Evolutionary conservation across 2,888 invertebrate species (phyloP), one percentile per base, ranked within the genome.

Genomic region (Conops quadrifasciatus): DNA sequence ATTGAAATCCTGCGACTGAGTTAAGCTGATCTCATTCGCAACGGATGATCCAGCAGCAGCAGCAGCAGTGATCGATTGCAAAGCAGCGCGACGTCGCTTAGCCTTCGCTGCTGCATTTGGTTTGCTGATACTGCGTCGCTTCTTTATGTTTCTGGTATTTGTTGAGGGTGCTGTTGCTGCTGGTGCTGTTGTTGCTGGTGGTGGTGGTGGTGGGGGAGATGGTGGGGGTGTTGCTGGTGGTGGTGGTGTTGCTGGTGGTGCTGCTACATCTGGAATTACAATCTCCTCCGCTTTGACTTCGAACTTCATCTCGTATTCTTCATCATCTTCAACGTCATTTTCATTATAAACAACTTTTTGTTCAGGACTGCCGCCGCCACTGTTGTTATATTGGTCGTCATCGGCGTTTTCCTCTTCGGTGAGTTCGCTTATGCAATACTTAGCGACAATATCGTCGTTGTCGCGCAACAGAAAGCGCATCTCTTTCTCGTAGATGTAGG

Each of bases 401-500:
- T 47, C 49, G 28, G 3, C 26, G 13, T 30, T 11, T 49, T 36
- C 24, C 26, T 45, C 24, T 21, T 0, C 2, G 21, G 4, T 19
- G 47, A 16, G 7, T 24, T 26, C 26, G n/a, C 15, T 30, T 2
- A 16, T 64, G 15, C 11, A 62, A 26, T 15, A 15, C 4, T 49
- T 56, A 19, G 30, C 19, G 45, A 75, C 30, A 11, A 24, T 19
- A 15, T 77, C 74, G 4, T 67, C 60, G 16, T 76, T 77, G 5
- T 73, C 74, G 4, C 76, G 74, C 4, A 79, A n/a, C 7, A 80
- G 71, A 30, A 80, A 80, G 21, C 74, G 72, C 9, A 80, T 71
- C 36, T 81, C 79, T 28, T 78, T 79, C 13, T 80, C 78, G 69
- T 81, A 80, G 15, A 80, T 80, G 26, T 80, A 80, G 1, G 81